Conservation (phyloP, 2,113 vertebrate genomes). For the Chaenogobius annularis region DNA sequence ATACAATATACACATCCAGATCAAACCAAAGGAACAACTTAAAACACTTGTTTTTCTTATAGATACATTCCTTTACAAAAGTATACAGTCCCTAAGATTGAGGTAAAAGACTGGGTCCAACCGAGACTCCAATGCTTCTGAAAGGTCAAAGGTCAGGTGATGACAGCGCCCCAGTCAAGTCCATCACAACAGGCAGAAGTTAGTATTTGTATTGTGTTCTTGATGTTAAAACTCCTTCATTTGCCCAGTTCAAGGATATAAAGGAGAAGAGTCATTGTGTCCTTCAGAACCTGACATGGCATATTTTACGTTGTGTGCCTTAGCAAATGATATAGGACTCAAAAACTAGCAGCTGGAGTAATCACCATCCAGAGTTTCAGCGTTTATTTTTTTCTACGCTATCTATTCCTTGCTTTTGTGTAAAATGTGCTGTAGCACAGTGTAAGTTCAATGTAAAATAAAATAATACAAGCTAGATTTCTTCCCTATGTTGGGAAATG, state of each 20-base stretch:
- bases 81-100: constrained; percentile 75
- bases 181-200: constrained; percentile 57
- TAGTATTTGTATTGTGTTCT: constrained; percentile 34
- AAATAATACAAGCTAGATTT: constrained; percentile 16
- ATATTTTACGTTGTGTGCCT: constrained; percentile 57
- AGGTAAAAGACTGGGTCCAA: constrained; percentile 70
- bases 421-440: constrained; percentile 58
- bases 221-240: neutral
- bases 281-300: constrained; percentile 29
- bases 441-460: constrained; percentile 49
- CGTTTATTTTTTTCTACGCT: neutral
- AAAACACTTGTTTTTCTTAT: constrained; percentile 62
- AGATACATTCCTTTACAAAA: constrained; percentile 80
- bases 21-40: constrained; percentile 62
- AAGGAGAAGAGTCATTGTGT: constrained; percentile 23
- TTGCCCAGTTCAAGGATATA: constrained; percentile 38
- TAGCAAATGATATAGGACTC: constrained; percentile 32
- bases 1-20: constrained; percentile 70
- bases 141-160: constrained; percentile 68
- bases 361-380: constrained; percentile 17
- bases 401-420: neutral
- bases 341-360: constrained; percentile 13
- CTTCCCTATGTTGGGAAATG: constrained; percentile 8
- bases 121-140: constrained; percentile 61
- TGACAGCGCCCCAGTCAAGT: constrained; percentile 66